These are phyloP conservation scores for Brachypalpus laphriformis DNA, from an alignment of 2,888 invertebrate genomes.

Conservation along the genomic window DNA sequence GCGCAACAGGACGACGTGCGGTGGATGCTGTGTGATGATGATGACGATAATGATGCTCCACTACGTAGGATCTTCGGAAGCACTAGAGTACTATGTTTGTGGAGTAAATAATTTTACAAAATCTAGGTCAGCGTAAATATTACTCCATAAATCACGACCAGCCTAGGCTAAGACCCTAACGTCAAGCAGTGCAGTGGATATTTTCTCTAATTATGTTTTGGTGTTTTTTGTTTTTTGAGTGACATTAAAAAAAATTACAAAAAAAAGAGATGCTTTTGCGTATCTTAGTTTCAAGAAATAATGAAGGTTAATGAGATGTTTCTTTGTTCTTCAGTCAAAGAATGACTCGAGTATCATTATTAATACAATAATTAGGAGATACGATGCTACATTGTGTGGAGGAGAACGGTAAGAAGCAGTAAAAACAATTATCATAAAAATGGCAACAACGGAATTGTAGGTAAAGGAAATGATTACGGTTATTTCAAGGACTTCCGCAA, in stretches of 20 bases:
- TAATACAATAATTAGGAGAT: background rate
- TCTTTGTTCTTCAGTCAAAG: background rate
- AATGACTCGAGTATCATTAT: background rate
- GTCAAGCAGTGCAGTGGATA: slow-evolving; percentile 22
- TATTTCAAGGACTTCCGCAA: background rate
- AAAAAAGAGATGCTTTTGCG: background rate
- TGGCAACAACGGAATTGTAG: background rate
- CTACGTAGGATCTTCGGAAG: slow-evolving; percentile 6
- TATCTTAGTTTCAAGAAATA: background rate
- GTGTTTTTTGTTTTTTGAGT: slow-evolving; percentile 1
- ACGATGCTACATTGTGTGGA: background rate
- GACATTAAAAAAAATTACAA: slow-evolving; percentile 40
- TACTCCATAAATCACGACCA: slow-evolving; percentile 14
- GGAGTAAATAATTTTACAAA: slow-evolving; percentile 39
- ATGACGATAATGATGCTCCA: background rate
- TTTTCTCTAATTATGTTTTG: slow-evolving; percentile 13
- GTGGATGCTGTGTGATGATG: background rate
- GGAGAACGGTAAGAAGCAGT: too few relatives aligned
- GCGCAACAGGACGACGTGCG: background rate
- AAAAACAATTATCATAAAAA: background rate
- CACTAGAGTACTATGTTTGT: slow-evolving; percentile 21
- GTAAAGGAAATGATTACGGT: background rate
- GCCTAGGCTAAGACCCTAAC: background rate
- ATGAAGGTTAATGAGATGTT: slow-evolving; percentile 26
- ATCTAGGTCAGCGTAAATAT: slow-evolving; percentile 51